Percentiles rank a stretch among this genome's conserved stretches.
Evolutionary conservation across 2,888 invertebrate genomes (phyloP).

Genomic region (Steinernema scapterisci): DNA sequence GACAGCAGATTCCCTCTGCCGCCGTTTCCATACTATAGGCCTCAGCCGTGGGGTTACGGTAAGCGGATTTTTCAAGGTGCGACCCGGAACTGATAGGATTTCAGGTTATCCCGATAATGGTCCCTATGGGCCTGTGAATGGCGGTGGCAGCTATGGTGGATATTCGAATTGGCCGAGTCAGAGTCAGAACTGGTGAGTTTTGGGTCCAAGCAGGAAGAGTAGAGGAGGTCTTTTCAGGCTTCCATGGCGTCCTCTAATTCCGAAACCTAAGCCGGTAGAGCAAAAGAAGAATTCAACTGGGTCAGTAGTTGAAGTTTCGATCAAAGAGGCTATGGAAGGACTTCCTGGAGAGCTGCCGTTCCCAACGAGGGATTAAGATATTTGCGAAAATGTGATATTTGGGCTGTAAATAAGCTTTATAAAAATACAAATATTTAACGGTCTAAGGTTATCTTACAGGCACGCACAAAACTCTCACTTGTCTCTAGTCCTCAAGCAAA

Average conservation of each 20-base stretch:
- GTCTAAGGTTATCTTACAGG: too few species aligned
- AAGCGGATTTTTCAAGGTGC: background rate
- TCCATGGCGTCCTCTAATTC: slow-evolving; percentile 12
- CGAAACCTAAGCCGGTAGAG: background rate
- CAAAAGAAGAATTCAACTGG: background rate
- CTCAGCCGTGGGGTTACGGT: slow-evolving; percentile 1
- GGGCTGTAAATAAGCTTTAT: too few species aligned
- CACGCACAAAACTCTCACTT: too few species aligned
- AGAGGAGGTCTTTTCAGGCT: background rate
- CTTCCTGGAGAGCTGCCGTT: slow-evolving; percentile 6
- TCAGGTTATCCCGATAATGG: slow-evolving; percentile 16
- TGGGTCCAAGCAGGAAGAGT: background rate
- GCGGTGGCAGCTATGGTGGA: slow-evolving; percentile 45
- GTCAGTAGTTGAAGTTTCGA: slow-evolving; percentile 29
- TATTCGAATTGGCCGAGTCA: slow-evolving; percentile 38
- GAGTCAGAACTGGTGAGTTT: background rate
- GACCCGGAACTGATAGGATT: background rate
- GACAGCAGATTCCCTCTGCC: background rate
- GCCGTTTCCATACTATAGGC: background rate
- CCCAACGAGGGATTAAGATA: background rate
- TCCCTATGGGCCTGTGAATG: slow-evolving; percentile 41
- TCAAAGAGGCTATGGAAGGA: slow-evolving; percentile 13
- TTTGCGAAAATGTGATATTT: too few species aligned
- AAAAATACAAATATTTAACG: too few species aligned
- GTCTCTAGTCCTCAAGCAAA: too few species aligned